phyloP scores from a whole-genome alignment of 2,888 invertebrate species.

The Lycia hirtaria region DNA sequence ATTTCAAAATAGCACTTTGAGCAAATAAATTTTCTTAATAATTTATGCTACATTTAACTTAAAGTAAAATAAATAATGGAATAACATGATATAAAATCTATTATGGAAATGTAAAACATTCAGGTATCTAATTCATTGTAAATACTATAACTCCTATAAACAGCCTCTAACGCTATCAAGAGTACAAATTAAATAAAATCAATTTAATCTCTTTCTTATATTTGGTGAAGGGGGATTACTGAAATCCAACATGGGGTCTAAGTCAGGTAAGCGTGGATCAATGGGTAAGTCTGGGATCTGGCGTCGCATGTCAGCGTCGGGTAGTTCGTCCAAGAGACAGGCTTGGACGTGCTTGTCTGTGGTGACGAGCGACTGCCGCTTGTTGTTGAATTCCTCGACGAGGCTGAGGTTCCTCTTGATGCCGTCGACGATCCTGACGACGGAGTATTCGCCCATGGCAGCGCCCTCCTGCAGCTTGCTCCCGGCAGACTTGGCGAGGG shows the following conservation, averaged over 20 bases:
- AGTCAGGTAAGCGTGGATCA: conserved; percentile 59
- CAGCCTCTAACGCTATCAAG: conserved; percentile 61
- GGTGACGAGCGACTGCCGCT: conserved; percentile 67
- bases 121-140: conserved; percentile 75
- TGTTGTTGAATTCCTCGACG: conserved; percentile 74
- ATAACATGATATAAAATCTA: conserved; percentile 84
- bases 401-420: conserved; percentile 76
- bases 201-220: conserved; percentile 62
- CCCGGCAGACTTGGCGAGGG: conserved; percentile 75
- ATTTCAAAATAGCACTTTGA: conserved; percentile 77
- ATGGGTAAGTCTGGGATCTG: conserved; percentile 58
- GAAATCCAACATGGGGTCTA: conserved; percentile 53
- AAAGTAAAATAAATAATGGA: conserved; percentile 76
- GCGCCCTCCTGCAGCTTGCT: conserved; percentile 79
- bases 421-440: conserved; percentile 77
- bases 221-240: conserved; percentile 68
- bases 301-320: conserved; percentile 62
- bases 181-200: conserved; percentile 24
- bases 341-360: conserved; percentile 78
- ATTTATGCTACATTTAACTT: conserved; percentile 75
- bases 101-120: conserved; percentile 80
- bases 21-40: conserved; percentile 79
- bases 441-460: conserved; percentile 80
- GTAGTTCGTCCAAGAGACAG: conserved; percentile 68
- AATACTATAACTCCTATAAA: conserved; percentile 51